phyloP scores from a whole-genome alignment of 2,113 vertebrate genomes.

The Oncorhynchus tshawytscha region DNA sequence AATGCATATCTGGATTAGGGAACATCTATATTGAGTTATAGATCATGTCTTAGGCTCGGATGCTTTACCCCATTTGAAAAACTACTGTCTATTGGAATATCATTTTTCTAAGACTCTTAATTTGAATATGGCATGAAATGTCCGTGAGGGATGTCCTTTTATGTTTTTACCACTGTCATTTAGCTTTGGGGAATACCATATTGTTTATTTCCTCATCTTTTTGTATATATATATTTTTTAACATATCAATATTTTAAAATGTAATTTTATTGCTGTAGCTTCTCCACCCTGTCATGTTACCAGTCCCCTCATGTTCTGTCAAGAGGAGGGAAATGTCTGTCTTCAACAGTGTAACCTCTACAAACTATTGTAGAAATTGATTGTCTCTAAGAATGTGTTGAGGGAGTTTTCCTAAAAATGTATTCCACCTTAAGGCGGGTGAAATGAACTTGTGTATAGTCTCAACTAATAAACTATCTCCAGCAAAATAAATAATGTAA shows the following conservation, averaged over 20 bases:
- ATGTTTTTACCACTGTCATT: conserved; percentile 46
- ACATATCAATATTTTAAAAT: conserved; percentile 1
- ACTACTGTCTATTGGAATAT: conserved; percentile 44
- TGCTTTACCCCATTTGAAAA: conserved; percentile 55
- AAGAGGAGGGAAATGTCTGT: conserved; percentile 24
- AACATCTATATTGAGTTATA: conserved; percentile 37
- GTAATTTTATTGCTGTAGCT: conserved; percentile 23
- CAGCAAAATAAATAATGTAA: conserved; percentile 63
- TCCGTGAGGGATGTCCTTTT: conserved; percentile 26
- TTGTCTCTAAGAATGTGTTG: conserved; percentile 17
- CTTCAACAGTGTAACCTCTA: conserved; percentile 32
- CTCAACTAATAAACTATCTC: conserved; percentile 60
- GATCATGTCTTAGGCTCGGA: conserved; percentile 28
- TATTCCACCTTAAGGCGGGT: conserved; percentile 61
- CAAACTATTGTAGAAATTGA: conserved; percentile 8
- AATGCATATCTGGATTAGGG: conserved; percentile 33
- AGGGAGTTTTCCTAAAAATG: conserved; percentile 36
- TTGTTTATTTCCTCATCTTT: conserved; percentile 20
- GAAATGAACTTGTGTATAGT: conserved; percentile 60
- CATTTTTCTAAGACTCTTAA: conserved; percentile 51
- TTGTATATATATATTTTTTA: conserved; percentile 5
- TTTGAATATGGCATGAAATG: conserved; percentile 43
- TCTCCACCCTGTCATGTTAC: conserved; percentile 14
- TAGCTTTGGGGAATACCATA: conserved; percentile 46
- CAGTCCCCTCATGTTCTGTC: conserved; percentile 32